A percentile compares a stretch with the other conserved stretches of the same genome.
Evolutionary conservation across 2,113 vertebrate species (phyloP).

Genomic region (Delphinus delphis): DNA sequence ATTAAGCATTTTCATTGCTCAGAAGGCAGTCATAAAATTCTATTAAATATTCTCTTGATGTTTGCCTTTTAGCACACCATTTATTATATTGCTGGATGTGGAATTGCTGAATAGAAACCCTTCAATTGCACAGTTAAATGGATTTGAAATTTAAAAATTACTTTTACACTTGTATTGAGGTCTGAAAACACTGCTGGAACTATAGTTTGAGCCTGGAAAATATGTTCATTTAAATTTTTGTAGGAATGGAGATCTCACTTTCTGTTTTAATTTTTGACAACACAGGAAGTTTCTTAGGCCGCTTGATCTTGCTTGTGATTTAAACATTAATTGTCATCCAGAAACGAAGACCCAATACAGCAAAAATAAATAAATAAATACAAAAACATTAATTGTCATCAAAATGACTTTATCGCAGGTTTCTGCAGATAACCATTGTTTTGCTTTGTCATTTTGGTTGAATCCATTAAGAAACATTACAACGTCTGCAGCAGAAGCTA

Average conservation of each 20-base stretch:
- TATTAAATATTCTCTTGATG: not conserved
- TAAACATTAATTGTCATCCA: not conserved
- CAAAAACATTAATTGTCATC: not conserved
- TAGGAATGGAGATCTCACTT: not conserved
- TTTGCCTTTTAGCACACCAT: not conserved
- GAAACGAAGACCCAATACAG: too few species aligned
- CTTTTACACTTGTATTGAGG: not conserved
- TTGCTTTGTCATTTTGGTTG: not conserved
- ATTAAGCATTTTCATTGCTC: slow-evolving; percentile 33
- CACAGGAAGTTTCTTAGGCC: not conserved
- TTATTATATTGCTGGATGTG: not conserved
- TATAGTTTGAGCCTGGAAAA: not conserved
- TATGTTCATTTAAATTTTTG: not conserved
- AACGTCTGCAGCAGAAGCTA: not conserved
- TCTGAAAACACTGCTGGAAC: not conserved
- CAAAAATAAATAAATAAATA: too few species aligned
- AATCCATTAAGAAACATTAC: not conserved
- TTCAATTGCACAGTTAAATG: not conserved
- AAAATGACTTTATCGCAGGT: not conserved
- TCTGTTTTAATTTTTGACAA: not conserved
- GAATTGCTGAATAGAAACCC: not conserved
- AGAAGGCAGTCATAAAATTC: not conserved
- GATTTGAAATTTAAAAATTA: not conserved
- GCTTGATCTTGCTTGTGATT: not conserved
- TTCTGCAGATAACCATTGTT: not conserved